Conservation (phyloP, 2,888 invertebrate genomes). For the Luperina nickerlii region DNA sequence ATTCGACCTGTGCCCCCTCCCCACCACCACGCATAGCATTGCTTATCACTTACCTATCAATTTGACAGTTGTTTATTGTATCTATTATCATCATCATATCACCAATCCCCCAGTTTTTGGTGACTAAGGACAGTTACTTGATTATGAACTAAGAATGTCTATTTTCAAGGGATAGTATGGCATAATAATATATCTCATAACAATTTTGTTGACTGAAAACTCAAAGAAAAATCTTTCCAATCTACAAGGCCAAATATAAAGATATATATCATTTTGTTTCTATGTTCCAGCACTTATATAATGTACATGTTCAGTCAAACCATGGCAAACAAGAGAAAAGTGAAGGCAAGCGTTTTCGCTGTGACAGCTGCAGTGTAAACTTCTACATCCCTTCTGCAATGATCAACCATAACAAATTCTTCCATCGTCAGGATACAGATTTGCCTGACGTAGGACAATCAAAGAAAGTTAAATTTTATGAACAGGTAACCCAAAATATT, state of each 20-base stretch:
- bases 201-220: neutral
- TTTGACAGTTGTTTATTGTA: slow-evolving; percentile 48
- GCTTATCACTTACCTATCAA: slow-evolving; percentile 58
- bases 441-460: slow-evolving; percentile 83
- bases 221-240: too few relatives aligned
- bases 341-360: slow-evolving; percentile 79
- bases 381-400: slow-evolving; percentile 90
- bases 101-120: slow-evolving; percentile 2
- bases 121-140: neutral
- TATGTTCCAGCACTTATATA: slow-evolving; percentile 87
- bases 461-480: slow-evolving; percentile 81
- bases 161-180: neutral
- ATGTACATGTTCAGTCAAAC: slow-evolving; percentile 89
- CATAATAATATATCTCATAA: neutral
- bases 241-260: neutral
- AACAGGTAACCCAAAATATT: slow-evolving; percentile 74
- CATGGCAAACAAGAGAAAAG: slow-evolving; percentile 78
- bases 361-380: slow-evolving; percentile 89
- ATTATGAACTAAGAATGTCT: neutral
- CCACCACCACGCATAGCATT: slow-evolving; percentile 61
- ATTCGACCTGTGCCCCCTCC: slow-evolving; percentile 71
- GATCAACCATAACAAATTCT: slow-evolving; percentile 90
- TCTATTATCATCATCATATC: slow-evolving; percentile 14
- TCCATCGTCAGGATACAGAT: slow-evolving; percentile 85
- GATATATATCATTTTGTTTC: slow-evolving; percentile 4